Evolutionary conservation across 1,140 invertebrate species (phyloP).

Genomic region (Gonioctena quinquepunctata): DNA sequence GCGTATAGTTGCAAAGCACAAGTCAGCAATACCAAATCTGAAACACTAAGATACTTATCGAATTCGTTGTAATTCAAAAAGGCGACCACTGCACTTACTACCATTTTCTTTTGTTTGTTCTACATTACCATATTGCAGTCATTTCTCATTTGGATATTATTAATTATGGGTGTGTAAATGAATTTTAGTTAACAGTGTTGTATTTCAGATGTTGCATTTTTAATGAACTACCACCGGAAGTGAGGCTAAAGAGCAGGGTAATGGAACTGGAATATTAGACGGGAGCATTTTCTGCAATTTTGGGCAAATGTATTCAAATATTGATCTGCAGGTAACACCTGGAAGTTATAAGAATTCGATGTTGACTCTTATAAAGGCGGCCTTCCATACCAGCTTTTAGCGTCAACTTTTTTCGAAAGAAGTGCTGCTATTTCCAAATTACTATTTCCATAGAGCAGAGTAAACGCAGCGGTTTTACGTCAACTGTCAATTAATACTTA

Average conservation of each 20-base stretch:
- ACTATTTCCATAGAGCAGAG: too few species aligned
- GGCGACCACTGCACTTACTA: neutral
- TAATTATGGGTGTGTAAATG: slow-evolving; percentile 17
- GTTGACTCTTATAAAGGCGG: too few species aligned
- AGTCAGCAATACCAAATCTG: neutral
- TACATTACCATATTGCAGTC: slow-evolving; percentile 5
- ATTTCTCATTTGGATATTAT: slow-evolving; percentile 20
- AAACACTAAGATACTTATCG: neutral
- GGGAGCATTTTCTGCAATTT: too few species aligned
- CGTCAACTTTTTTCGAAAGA: too few species aligned
- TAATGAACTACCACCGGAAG: neutral
- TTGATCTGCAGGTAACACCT: too few species aligned
- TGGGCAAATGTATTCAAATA: too few species aligned
- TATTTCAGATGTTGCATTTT: slow-evolving; percentile 13
- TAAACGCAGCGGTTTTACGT: too few species aligned
- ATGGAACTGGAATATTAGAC: neutral
- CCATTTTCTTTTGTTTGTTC: neutral
- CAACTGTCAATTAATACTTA: too few species aligned
- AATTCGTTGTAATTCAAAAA: neutral
- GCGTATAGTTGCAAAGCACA: too few species aligned
- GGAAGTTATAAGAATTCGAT: too few species aligned
- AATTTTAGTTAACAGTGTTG: slow-evolving; percentile 19
- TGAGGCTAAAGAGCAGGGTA: neutral
- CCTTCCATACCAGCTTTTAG: too few species aligned
- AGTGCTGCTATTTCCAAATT: too few species aligned